Evolutionary conservation across 2,888 invertebrate species (phyloP), one percentile per base, ranked within the genome.

Genomic region (Zaprionus lineosus): DNA sequence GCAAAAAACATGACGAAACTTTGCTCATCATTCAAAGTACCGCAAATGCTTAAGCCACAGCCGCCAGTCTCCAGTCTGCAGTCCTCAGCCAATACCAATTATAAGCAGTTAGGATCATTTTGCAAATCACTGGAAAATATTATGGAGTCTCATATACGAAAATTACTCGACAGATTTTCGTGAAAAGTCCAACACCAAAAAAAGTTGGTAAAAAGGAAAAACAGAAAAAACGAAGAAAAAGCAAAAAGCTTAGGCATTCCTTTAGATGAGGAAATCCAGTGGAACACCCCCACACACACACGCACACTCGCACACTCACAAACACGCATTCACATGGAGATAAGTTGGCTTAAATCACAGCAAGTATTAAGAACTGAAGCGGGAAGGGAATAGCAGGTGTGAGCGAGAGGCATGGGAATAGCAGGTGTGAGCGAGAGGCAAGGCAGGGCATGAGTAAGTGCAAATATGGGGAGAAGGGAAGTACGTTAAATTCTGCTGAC

Each of bases 401-500:
- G 15, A 4, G 36, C 2, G 26, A 5, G 19, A 7, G 14, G 14
- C 18, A 39, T 29, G 9, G 16, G 21, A 21, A 7, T 21, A 21
- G 21, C 3, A 5, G 21, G 21, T 24, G 11, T 3, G 15, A 5
- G 36, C 2, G 26, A 5, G 19, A 8, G 16, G 14, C 18, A 37
- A 29, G 11, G 16, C 26, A 50, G 15, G 46, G 37, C 47, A 59
- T 37, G 69, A 69, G 64, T 71, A 63, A 77, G 82, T 78, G 78
- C 72, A 78, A 78, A 78, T 77, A 84, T n/a, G n/a, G n/a, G 61
- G 83, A 63, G 43, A 62, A 44, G 61, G 41, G 50, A 34, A 76
- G 83, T 77, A 72, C 81, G 77, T 77, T 71, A 82, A 82, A 71
- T 75, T 84, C 63, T 78, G 81, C 85, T 83, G 81, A 81, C 86